These are phyloP conservation scores for Poeciliopsis presidionis DNA, from an alignment of 2,797 vertebrate species.

Conservation along the genomic window DNA sequence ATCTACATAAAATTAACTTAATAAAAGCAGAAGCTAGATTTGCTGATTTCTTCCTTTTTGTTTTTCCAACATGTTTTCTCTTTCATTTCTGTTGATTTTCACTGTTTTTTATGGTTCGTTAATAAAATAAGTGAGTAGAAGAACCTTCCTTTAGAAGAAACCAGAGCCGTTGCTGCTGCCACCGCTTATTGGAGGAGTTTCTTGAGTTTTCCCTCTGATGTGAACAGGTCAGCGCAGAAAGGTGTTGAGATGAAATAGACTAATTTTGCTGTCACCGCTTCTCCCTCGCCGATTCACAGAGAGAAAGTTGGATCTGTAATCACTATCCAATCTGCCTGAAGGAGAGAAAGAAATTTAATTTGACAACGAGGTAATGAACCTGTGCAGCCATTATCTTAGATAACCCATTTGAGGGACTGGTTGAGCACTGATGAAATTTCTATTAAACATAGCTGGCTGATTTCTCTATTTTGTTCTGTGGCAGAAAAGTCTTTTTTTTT, in stretches of 20 bases:
- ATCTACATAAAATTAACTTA: neutral
- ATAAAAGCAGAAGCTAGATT: neutral
- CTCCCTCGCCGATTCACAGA: conserved; percentile 52
- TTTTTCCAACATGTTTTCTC: neutral
- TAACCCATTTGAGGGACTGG: conserved; percentile 84
- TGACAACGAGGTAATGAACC: conserved; percentile 87
- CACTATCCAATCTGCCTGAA: conserved; percentile 82
- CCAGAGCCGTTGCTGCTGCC: neutral
- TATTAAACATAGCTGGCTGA: conserved; percentile 86
- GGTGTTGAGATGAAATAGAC: conserved; percentile 51
- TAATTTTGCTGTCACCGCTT: conserved; percentile 54
- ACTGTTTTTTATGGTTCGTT: neutral
- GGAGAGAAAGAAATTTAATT: conserved; percentile 85
- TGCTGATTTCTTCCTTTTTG: neutral
- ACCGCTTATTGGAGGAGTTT: conserved; percentile 18
- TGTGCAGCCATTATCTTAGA: conserved; percentile 84
- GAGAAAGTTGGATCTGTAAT: conserved; percentile 80
- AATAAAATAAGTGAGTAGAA: neutral
- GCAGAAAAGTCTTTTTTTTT: conserved; percentile 73
- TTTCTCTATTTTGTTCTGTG: conserved; percentile 83
- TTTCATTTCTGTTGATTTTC: neutral
- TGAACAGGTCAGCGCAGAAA: conserved; percentile 39
- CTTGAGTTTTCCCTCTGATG: conserved; percentile 24
- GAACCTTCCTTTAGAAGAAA: conserved; percentile 6
- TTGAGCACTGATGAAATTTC: conserved; percentile 86